Evolutionary conservation across 2,888 invertebrate genomes (phyloP).

Genomic region (Drosophila anceps): DNA sequence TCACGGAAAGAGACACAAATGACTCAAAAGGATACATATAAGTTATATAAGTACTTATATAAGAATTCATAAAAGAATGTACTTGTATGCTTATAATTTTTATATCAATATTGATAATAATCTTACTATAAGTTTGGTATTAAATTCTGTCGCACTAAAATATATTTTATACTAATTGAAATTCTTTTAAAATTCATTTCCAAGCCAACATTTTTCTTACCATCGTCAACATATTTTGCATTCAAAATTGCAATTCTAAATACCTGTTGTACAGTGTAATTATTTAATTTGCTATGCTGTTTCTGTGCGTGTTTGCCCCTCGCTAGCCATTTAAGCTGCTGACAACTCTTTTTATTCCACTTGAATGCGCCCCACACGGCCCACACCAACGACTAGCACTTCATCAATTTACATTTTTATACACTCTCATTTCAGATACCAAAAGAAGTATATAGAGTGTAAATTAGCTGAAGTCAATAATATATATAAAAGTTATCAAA

Average conservation of each 20-base stretch:
- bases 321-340: conserved; percentile 21
- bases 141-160: too few species aligned
- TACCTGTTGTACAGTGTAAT: conserved; percentile 25
- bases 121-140: too few species aligned
- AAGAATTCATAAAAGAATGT: too few species aligned
- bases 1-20: too few species aligned
- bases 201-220: neutral
- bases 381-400: neutral
- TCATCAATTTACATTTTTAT: conserved; percentile 21
- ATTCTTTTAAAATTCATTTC: neutral
- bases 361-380: neutral
- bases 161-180: too few species aligned
- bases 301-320: conserved; percentile 9
- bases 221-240: neutral
- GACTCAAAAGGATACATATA: too few species aligned
- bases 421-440: neutral
- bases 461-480: neutral
- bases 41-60: too few species aligned
- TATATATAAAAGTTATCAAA: neutral
- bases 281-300: conserved; percentile 32
- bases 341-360: conserved; percentile 9
- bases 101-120: too few species aligned
- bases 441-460: neutral
- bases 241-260: neutral
- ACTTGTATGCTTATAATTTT: too few species aligned